Evolutionary conservation across 2,888 invertebrate species (phyloP).

Genomic region (Drosophila paramelanica): DNA sequence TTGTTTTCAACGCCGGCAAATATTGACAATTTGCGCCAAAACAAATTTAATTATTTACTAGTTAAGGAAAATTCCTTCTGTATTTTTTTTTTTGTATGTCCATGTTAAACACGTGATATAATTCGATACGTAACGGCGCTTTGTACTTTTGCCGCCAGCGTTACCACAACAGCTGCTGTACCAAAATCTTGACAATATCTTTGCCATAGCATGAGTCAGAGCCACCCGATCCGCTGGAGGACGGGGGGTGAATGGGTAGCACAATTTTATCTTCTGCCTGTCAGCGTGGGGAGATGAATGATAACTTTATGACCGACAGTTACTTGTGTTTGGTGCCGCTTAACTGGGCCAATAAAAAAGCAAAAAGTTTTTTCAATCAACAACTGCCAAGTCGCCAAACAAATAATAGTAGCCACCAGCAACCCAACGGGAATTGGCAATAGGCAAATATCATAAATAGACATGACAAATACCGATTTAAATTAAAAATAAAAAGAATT

Average conservation of each 20-base stretch:
- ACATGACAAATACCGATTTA: conserved; percentile 43
- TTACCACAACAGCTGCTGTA: conserved; percentile 6
- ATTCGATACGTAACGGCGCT: conserved; percentile 36
- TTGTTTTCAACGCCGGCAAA: conserved; percentile 47
- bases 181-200: conserved; percentile 58
- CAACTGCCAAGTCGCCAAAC: conserved; percentile 26
- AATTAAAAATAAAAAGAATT: conserved; percentile 51
- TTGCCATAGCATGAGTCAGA: conserved; percentile 63
- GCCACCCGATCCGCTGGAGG: not conserved
- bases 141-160: conserved; percentile 49
- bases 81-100: not conserved
- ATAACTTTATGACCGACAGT: conserved; percentile 60
- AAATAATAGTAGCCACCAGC: conserved; percentile 34
- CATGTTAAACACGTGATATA: conserved; percentile 55
- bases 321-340: conserved; percentile 72
- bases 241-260: conserved; percentile 18
- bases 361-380: conserved; percentile 64
- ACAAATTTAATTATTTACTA: conserved; percentile 35
- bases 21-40: conserved; percentile 53
- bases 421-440: not conserved
- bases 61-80: conserved; percentile 49
- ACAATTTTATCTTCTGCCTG: conserved; percentile 57
- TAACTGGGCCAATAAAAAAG: conserved; percentile 47
- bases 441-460: conserved; percentile 62
- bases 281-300: conserved; percentile 8